Base-by-base conservation (phyloP, 1,140 invertebrate species). In the Maconellicoccus hirsutus region DNA sequence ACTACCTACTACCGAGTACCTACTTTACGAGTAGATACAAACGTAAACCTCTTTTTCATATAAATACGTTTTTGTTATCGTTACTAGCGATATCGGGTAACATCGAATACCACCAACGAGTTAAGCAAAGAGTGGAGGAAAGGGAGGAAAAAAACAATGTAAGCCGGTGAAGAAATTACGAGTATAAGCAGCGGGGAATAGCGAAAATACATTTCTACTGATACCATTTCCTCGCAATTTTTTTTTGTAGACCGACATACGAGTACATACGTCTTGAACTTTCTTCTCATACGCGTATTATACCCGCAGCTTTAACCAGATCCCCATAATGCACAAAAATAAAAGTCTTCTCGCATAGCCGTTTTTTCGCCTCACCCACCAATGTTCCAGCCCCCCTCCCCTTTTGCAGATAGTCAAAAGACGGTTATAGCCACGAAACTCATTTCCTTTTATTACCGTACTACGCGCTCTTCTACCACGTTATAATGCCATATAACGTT, bases 371-470 rank as follows among this genome's bases (percentile, higher is more conserved):
- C 42, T 3, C n/a, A 19, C 42, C 42, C 10, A 4, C 16, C 29
- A 6, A n/a, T n/a, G n/a, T n/a, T n/a, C n/a, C n/a, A n/a, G 12
- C 29, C 29, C 12, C 42, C 2, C n/a, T 52, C 42, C 42, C 6
- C n/a, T 6, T 33, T 16, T 8, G 6, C 42, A 52, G 6, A 52
- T 16, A 52, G 42, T 52, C 42, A 52, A 52, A 52, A 52, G 42
- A 52, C 42, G 4, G 42, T 52, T 52, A 52, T 52, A 19, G 42
- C 42, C 42, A 52, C 42, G 42, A 52, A 52, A 52, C 42, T 52
- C 42, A 52, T 52, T 52, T 52, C 42, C 42, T 52, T 52, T 52
- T 52, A 52, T 52, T 52, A 52, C n/a, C n/a, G 42, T 52, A 52
- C 42, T 14, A 16, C 42, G 42, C 42, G 42, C 42, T 52, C 42